Evolutionary conservation across 2,888 invertebrate genomes (phyloP).

Genomic region (Melinaea marsaeus): DNA sequence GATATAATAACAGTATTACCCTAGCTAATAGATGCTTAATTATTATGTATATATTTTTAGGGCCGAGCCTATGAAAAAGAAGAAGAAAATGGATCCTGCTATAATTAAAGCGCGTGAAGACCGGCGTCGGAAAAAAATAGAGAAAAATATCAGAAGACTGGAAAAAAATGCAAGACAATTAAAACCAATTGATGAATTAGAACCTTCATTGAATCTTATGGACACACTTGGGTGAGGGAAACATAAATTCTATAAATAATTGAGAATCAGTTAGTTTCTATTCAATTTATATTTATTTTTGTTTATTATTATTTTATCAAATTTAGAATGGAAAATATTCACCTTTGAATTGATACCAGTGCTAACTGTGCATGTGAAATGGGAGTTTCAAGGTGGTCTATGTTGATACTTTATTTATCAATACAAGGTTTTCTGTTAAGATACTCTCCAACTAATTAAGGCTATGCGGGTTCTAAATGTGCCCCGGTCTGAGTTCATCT

Average conservation of each 20-base stretch:
- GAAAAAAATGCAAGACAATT: constrained; percentile 88
- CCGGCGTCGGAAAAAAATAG: constrained; percentile 87
- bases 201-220: constrained; percentile 82
- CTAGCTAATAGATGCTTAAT: not conserved
- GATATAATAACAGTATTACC: no score
- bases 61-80: constrained; percentile 94
- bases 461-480: no score
- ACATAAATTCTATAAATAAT: constrained; percentile 2
- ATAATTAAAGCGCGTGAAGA: constrained; percentile 89
- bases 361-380: no score
- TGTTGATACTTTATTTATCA: no score
- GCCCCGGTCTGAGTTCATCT: no score
- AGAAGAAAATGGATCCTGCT: constrained; percentile 89
- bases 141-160: constrained; percentile 90
- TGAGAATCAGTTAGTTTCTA: not conserved
- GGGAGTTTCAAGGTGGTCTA: no score
- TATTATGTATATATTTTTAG: constrained; percentile 57
- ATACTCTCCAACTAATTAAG: no score
- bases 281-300: no score
- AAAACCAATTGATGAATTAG: constrained; percentile 94
- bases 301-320: no score
- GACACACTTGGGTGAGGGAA: constrained; percentile 79
- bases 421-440: no score
- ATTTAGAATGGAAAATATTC: no score
- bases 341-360: no score